Evolutionary conservation across 2,797 vertebrate genomes (phyloP).

Genomic region (Oreochromis mossambicus): DNA sequence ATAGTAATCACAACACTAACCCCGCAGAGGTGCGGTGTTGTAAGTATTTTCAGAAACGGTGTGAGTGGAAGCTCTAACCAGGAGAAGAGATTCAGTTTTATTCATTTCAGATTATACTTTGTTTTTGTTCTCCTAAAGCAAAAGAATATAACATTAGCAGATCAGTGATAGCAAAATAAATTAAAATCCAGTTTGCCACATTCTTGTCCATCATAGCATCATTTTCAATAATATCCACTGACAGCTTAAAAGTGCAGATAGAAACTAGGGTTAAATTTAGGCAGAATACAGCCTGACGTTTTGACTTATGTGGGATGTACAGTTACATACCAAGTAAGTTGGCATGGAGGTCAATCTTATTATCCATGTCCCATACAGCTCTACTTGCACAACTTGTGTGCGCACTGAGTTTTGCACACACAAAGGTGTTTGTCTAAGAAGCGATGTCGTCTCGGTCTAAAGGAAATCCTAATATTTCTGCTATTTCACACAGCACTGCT

Average conservation of each 20-base stretch:
- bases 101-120: background rate
- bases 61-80: background rate
- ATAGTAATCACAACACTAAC: background rate
- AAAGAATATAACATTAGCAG: background rate
- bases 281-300: background rate
- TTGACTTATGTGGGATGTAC: background rate
- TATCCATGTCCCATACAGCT: background rate
- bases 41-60: background rate
- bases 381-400: background rate
- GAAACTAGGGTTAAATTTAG: background rate
- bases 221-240: background rate
- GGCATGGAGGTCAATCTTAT: slow-evolving; percentile 33
- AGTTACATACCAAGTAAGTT: background rate
- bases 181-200: background rate
- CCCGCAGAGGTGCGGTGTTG: accelerated
- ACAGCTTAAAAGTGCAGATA: background rate
- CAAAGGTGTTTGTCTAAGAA: background rate
- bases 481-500: background rate
- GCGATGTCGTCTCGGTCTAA: background rate
- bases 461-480: background rate
- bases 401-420: background rate
- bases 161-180: background rate
- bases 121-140: background rate
- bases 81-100: background rate
- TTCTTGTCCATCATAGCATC: background rate